Conservation (phyloP, 2,113 vertebrate genomes). For the Ariopsis seemanni region DNA sequence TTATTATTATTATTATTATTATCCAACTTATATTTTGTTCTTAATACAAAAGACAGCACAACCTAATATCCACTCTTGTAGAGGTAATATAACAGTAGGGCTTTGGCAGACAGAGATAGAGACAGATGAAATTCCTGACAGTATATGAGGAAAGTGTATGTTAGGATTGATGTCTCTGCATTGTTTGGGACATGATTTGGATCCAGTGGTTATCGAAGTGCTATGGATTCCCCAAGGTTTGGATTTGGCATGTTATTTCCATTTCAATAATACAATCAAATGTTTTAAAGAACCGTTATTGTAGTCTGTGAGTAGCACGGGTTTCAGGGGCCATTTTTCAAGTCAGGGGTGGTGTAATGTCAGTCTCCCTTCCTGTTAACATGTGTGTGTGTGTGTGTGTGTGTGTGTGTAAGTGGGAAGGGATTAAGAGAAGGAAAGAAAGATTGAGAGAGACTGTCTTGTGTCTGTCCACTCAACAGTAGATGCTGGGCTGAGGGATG, state of each 20-base stretch:
- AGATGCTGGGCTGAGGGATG: not conserved
- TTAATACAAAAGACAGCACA: not conserved
- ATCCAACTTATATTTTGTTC: not conserved
- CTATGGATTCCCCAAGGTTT: not conserved
- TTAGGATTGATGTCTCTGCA: not conserved
- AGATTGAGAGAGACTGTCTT: not conserved
- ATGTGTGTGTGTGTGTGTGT: not conserved
- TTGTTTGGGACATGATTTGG: not conserved
- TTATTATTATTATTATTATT: not conserved
- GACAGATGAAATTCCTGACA: slow-evolving; percentile 41
- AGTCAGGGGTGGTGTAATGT: slow-evolving; percentile 28
- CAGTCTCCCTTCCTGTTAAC: slow-evolving; percentile 19
- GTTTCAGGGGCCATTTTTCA: not conserved
- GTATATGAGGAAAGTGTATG: slow-evolving; percentile 48
- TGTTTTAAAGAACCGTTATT: not conserved
- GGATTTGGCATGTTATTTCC: not conserved
- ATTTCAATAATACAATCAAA: not conserved
- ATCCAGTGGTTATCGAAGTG: not conserved
- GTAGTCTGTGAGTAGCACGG: not conserved
- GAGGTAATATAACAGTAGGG: slow-evolving; percentile 19
- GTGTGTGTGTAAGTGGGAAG: not conserved
- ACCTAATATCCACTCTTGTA: slow-evolving; percentile 13
- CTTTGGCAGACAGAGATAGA: slow-evolving; percentile 9
- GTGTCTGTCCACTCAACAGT: slow-evolving; percentile 9
- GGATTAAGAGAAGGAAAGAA: slow-evolving; percentile 7